Evolutionary conservation across 2,888 invertebrate species (phyloP).

Genomic region (Caenorhabditis wallacei): DNA sequence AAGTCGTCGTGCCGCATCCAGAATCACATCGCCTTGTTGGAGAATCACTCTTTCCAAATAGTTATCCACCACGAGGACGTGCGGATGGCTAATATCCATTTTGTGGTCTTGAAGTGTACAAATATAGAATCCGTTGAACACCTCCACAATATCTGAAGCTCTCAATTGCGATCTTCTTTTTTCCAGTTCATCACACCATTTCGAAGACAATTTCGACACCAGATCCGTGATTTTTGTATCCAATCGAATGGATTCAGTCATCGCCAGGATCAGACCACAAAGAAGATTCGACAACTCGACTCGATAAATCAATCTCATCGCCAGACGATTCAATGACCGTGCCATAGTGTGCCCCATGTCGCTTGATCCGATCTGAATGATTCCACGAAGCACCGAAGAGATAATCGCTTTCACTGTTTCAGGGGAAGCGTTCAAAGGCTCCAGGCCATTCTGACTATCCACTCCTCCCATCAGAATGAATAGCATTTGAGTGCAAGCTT

Average conservation of each 20-base stretch:
- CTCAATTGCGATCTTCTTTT: slow-evolving; percentile 58
- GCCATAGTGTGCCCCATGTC: slow-evolving; percentile 53
- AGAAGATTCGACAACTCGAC: slow-evolving; percentile 61
- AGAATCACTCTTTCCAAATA: slow-evolving; percentile 57
- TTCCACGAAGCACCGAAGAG: slow-evolving; percentile 52
- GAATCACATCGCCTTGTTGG: slow-evolving; percentile 60
- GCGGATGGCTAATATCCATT: slow-evolving; percentile 43
- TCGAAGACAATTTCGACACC: slow-evolving; percentile 47
- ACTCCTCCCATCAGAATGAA: slow-evolving; percentile 63
- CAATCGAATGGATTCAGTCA: slow-evolving; percentile 47
- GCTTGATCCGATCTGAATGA: slow-evolving; percentile 43
- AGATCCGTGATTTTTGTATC: slow-evolving; percentile 36
- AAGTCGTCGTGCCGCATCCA: slow-evolving; percentile 67
- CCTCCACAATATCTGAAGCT: slow-evolving; percentile 59
- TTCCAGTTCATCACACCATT: slow-evolving; percentile 64
- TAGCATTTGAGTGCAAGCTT: slow-evolving; percentile 60
- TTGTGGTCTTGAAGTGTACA: slow-evolving; percentile 35
- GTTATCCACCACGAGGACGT: slow-evolving; percentile 52
- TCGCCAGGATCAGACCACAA: slow-evolving; percentile 56
- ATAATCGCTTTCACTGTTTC: slow-evolving; percentile 59
- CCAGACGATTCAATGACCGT: slow-evolving; percentile 52
- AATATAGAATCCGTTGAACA: slow-evolving; percentile 53
- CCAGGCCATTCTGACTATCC: slow-evolving; percentile 32
- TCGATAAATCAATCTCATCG: slow-evolving; percentile 58
- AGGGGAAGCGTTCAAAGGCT: slow-evolving; percentile 48